Evolutionary conservation across 2,797 vertebrate genomes (phyloP).

Genomic region (Spondyliosoma cantharus): DNA sequence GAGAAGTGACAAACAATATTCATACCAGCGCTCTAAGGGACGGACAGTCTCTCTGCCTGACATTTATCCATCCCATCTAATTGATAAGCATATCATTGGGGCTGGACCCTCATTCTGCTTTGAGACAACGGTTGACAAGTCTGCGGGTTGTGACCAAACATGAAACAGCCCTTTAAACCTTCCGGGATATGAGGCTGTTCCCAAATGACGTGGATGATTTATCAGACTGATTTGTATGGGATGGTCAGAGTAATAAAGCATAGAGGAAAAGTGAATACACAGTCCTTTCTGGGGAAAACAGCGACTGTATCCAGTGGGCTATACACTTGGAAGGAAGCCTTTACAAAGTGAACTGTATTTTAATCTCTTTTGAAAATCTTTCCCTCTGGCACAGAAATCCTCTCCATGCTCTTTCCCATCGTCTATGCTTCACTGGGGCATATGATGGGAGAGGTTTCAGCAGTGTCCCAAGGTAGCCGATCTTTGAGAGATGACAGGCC

Average conservation of each 20-base stretch:
- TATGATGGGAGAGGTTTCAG: constrained; percentile 85
- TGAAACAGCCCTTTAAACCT: constrained; percentile 51
- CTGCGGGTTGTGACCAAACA: constrained; percentile 52
- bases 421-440: constrained; percentile 87
- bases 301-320: constrained; percentile 25
- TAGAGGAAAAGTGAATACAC: not conserved
- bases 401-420: constrained; percentile 78
- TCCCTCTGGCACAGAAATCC: constrained; percentile 78
- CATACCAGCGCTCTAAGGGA: constrained; percentile 45
- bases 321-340: constrained; percentile 53
- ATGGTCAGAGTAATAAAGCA: constrained; percentile 53
- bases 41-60: constrained; percentile 36
- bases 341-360: constrained; percentile 77
- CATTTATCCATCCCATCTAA: constrained; percentile 62
- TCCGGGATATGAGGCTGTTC: constrained; percentile 16
- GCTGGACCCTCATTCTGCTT: constrained; percentile 29
- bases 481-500: constrained; percentile 87
- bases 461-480: constrained; percentile 84
- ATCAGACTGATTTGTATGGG: constrained; percentile 63
- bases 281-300: constrained; percentile 16
- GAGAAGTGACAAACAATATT: constrained; percentile 69
- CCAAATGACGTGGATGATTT: constrained; percentile 54
- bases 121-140: constrained; percentile 42
- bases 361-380: constrained; percentile 79
- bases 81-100: constrained; percentile 55